Conservation (phyloP, 2,888 invertebrate species). For the Acanthosepion esculentum region DNA sequence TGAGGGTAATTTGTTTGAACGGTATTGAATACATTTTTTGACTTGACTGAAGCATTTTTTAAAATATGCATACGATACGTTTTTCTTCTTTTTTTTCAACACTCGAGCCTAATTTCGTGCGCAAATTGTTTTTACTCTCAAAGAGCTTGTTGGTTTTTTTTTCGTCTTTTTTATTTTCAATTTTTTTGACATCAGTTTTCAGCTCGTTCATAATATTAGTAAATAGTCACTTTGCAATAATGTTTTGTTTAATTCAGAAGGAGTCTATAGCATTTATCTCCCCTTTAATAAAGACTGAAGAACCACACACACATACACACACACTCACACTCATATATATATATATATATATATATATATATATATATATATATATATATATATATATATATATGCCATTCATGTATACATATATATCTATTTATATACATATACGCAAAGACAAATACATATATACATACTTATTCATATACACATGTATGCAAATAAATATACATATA, state of each 20-base stretch:
- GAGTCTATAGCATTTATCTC: not conserved
- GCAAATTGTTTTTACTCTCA: not conserved
- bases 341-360: constrained; percentile 33
- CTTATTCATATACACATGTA: not conserved
- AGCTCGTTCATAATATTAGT: not conserved
- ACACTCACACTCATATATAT: not conserved
- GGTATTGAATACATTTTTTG: not conserved
- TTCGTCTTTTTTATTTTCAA: not conserved
- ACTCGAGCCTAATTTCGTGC: not conserved
- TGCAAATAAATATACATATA: not conserved
- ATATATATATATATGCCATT: not conserved
- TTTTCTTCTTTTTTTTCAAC: not conserved
- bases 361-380: constrained; percentile 33
- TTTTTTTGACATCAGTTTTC: not conserved
- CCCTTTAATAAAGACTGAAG: not conserved
- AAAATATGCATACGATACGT: too few relatives aligned
- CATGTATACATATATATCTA: too few relatives aligned
- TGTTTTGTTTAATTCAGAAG: not conserved
- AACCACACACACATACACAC: not conserved
- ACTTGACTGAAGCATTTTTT: not conserved
- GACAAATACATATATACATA: not conserved
- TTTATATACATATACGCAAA: not conserved
- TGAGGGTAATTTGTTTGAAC: not conserved
- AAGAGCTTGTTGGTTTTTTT: not conserved
- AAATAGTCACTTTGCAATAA: not conserved